A percentile compares a stretch with the other conserved stretches of the same genome.
These are phyloP conservation scores for Rhabditoides inermis DNA, from an alignment of 2,888 invertebrate genomes.

Conservation along the genomic window DNA sequence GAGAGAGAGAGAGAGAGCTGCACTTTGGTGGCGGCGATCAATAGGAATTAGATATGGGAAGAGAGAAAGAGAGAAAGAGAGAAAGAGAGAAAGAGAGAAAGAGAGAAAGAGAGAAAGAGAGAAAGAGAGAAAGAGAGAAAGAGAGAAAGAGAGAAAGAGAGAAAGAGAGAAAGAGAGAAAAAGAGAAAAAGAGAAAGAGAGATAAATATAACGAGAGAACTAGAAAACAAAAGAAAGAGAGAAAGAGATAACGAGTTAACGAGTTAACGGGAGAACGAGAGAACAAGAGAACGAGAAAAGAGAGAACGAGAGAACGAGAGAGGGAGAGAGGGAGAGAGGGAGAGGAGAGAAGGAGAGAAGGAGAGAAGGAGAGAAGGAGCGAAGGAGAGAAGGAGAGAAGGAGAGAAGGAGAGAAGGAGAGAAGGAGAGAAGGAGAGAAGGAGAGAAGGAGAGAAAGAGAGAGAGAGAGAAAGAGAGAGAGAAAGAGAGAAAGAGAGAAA, in stretches of 20 bases:
- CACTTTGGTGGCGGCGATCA: too few relatives aligned
- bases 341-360: slow-evolving; percentile 5
- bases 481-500: too few relatives aligned
- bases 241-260: neutral
- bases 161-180: slow-evolving; percentile 5
- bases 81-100: too few relatives aligned
- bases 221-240: neutral
- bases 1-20: too few relatives aligned
- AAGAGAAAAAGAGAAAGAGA: slow-evolving; percentile 3
- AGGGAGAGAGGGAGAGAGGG: neutral
- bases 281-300: neutral
- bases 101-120: neutral
- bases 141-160: slow-evolving; percentile 6
- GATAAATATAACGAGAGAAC: too few relatives aligned
- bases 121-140: neutral
- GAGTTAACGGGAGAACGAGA: neutral
- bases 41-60: too few relatives aligned
- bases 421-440: too few relatives aligned
- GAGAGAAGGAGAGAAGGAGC: neutral
- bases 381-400: too few relatives aligned
- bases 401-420: too few relatives aligned
- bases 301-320: neutral
- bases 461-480: too few relatives aligned
- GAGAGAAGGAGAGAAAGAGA: too few relatives aligned
- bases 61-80: too few relatives aligned